phyloP scores from a whole-genome alignment of 2,113 vertebrate species.

The Anseranas semipalmata region DNA sequence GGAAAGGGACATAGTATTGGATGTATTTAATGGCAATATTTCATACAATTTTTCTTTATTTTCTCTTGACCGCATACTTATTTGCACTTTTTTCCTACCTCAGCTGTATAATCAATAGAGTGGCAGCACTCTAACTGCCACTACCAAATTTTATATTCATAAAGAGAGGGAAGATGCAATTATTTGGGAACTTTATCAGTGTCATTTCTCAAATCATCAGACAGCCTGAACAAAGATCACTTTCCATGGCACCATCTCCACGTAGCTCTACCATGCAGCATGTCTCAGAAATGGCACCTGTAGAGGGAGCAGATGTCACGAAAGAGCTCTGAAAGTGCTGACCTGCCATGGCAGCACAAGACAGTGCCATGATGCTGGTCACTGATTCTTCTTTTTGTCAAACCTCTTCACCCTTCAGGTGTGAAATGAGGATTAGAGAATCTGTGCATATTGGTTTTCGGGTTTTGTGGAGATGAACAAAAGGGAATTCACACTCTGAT shows the following conservation, averaged over 20 bases:
- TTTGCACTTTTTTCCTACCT: neutral
- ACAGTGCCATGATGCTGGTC: slow-evolving; percentile 17
- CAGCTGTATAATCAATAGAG: neutral
- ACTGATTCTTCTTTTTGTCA: slow-evolving; percentile 56
- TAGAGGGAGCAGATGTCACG: slow-evolving; percentile 31
- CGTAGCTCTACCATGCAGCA: neutral
- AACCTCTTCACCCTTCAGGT: slow-evolving; percentile 73
- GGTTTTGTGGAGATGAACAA: slow-evolving; percentile 78
- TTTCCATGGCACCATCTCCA: neutral
- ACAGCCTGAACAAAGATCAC: neutral
- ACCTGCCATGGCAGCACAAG: neutral
- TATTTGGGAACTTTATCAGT: neutral
- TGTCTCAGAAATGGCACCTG: slow-evolving; percentile 11
- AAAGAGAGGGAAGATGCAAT: neutral
- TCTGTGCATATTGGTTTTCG: slow-evolving; percentile 71
- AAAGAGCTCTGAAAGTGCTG: neutral
- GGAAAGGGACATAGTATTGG: too few species aligned
- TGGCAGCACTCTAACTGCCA: neutral
- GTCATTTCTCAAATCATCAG: neutral
- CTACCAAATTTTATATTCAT: neutral
- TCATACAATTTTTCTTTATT: neutral
- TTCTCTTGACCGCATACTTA: neutral
- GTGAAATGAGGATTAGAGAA: slow-evolving; percentile 78
- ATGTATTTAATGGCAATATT: too few species aligned
- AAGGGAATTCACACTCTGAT: slow-evolving; percentile 74